Conservation (phyloP, 2,113 vertebrate genomes). For the Bos taurus region DNA sequence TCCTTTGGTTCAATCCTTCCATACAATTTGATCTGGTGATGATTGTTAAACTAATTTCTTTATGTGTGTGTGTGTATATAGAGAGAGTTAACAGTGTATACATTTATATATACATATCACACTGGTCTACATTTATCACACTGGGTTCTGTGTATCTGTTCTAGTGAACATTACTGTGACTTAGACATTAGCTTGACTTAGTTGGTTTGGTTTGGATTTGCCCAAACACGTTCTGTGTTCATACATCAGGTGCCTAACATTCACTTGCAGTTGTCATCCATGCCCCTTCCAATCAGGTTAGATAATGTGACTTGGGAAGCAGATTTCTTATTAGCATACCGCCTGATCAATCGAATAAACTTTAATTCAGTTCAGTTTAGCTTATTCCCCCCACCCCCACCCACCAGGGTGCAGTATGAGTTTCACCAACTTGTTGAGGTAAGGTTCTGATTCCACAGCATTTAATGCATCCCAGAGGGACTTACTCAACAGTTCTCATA, state of each 20-base stretch:
- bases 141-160: not conserved
- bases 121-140: not conserved
- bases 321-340: slow-evolving; percentile 54
- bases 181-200: not conserved
- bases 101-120: not conserved
- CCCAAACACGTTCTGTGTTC: not conserved
- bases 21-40: not conserved
- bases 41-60: not conserved
- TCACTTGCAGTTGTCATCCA: slow-evolving; percentile 32
- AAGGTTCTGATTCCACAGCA: not conserved
- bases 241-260: not conserved
- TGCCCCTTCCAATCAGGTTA: slow-evolving; percentile 36
- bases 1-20: not conserved
- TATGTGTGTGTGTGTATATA: not conserved
- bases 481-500: not conserved
- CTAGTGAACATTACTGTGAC: not conserved
- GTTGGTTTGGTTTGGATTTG: not conserved
- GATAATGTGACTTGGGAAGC: slow-evolving; percentile 46
- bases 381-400: not conserved
- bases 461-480: not conserved
- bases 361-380: slow-evolving; percentile 62
- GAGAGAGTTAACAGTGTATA: not conserved
- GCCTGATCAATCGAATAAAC: slow-evolving; percentile 57
- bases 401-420: not conserved
- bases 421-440: slow-evolving; percentile 49